These are phyloP conservation scores for Cygnus olor DNA, from an alignment of 2,797 vertebrate species.

Conservation along the genomic window DNA sequence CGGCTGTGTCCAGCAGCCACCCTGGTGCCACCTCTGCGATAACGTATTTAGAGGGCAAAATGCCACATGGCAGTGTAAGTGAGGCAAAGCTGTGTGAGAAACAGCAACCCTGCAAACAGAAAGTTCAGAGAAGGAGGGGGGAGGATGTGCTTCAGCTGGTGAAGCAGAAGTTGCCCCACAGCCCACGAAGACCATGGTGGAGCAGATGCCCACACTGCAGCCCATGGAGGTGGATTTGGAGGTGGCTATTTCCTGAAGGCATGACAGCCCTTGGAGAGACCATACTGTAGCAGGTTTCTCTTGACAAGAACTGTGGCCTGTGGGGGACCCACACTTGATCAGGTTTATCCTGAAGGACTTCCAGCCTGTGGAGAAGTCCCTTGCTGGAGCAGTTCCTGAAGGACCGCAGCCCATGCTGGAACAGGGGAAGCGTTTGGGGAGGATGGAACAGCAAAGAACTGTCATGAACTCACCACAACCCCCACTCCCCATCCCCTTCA, in stretches of 20 bases:
- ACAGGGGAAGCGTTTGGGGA: background rate
- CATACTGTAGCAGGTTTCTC: rapidly evolving
- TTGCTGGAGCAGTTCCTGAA: background rate
- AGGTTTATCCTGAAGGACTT: background rate
- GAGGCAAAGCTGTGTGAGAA: background rate
- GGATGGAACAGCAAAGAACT: background rate
- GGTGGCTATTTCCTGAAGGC: background rate
- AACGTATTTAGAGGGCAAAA: background rate
- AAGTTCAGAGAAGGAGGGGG: background rate
- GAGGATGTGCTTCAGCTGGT: rapidly evolving
- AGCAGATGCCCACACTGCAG: background rate
- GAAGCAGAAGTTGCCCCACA: background rate
- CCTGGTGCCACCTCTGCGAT: background rate
- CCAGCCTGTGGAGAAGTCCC: background rate
- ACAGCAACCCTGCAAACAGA: background rate
- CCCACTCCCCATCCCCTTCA: background rate
- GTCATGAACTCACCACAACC: background rate
- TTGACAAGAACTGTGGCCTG: background rate
- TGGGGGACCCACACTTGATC: rapidly evolving
- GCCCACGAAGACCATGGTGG: background rate
- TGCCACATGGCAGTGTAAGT: rapidly evolving
- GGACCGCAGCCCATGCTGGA: background rate
- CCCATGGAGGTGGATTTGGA: background rate
- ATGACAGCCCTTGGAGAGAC: rapidly evolving
- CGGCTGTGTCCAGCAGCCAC: background rate